These are phyloP conservation scores for Danio choprae DNA, from an alignment of 2,797 vertebrate genomes.

Conservation along the genomic window DNA sequence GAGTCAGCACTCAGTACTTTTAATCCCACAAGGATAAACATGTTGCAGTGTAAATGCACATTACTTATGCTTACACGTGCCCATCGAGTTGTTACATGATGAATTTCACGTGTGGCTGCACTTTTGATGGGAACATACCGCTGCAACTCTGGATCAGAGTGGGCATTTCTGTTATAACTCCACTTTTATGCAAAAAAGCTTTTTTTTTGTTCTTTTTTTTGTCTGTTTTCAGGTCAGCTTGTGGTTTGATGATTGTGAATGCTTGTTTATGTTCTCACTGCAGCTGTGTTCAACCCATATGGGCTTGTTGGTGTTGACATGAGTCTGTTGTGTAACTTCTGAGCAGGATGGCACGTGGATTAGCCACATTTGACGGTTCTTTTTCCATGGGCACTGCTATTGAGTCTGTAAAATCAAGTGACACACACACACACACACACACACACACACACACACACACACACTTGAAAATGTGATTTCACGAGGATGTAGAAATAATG, in stretches of 20 bases:
- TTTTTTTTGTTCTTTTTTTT: not conserved
- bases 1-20: conserved; percentile 7
- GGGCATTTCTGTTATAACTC: conserved; percentile 2
- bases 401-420: conserved; percentile 63
- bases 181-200: not conserved
- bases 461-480: no score
- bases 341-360: conserved; percentile 27
- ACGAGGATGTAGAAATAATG: no score
- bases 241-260: not conserved
- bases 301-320: not conserved
- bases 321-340: conserved; percentile 21
- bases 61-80: conserved; percentile 41
- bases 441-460: no score
- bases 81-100: conserved; percentile 46
- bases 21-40: conserved; percentile 7
- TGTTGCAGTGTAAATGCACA: conserved; percentile 19
- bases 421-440: conserved; percentile 16
- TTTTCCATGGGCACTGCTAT: conserved; percentile 38
- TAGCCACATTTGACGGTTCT: not conserved
- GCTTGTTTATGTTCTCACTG: conserved; percentile 11
- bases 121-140: conserved; percentile 10
- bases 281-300: conserved; percentile 11
- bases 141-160: not conserved
- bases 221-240: conserved; percentile 16
- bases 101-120: conserved; percentile 47